These are phyloP conservation scores for Tamandua tetradactyla DNA, from an alignment of 2,797 vertebrate species.

Conservation along the genomic window DNA sequence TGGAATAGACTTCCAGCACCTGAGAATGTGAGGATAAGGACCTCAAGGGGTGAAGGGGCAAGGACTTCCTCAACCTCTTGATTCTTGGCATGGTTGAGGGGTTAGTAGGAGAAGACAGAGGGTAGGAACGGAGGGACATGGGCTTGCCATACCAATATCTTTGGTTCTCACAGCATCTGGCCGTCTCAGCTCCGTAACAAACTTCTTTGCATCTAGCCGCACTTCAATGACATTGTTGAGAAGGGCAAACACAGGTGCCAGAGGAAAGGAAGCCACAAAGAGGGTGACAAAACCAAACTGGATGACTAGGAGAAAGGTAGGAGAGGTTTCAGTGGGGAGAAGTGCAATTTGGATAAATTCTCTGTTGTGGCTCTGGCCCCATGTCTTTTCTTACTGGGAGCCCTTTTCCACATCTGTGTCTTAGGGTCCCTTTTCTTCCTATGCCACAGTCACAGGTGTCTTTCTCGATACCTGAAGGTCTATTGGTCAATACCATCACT, in stretches of 20 bases:
- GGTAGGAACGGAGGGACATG: fast-evolving
- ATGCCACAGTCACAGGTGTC: not conserved
- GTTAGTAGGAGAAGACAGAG: fast-evolving
- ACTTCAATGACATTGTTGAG: constrained; percentile 99
- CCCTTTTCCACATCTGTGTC: not conserved
- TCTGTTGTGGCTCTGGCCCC: too few species aligned
- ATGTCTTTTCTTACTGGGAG: fast-evolving
- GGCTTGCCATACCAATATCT: constrained; percentile 91
- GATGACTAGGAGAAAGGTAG: constrained; percentile 88
- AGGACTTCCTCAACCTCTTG: not conserved
- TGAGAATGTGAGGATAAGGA: not conserved
- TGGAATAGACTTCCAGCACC: not conserved
- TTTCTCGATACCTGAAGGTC: not conserved
- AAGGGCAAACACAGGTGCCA: constrained; percentile 95
- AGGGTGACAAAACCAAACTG: constrained; percentile 98
- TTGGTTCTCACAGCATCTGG: constrained; percentile 95
- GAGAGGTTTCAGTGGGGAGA: not conserved
- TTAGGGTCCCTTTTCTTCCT: not conserved
- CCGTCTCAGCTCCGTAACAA: constrained; percentile 93
- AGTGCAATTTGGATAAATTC: fast-evolving
- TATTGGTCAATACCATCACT: not conserved
- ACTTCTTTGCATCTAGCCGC: constrained; percentile 96
- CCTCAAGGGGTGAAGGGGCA: constrained; percentile 8
- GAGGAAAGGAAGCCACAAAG: constrained; percentile 97
- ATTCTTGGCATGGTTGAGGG: not conserved